Evolutionary conservation across 2,797 vertebrate genomes (phyloP).

Genomic region (Spatula versicolor): DNA sequence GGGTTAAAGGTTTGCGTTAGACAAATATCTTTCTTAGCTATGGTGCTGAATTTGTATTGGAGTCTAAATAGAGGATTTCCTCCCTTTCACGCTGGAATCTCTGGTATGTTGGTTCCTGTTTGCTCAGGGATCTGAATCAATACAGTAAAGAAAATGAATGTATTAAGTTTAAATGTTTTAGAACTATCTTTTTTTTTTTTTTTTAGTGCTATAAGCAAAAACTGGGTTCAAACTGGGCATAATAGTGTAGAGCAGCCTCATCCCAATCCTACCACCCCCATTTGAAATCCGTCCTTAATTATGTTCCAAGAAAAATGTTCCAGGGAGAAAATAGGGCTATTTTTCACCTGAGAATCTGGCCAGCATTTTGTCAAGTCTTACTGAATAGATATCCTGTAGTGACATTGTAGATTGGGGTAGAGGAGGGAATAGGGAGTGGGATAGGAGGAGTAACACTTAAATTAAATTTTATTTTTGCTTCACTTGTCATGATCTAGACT

Average conservation of each 20-base stretch:
- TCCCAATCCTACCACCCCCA: background rate
- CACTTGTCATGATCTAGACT: background rate
- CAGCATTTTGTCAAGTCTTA: background rate
- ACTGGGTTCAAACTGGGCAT: background rate
- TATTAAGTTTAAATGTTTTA: background rate
- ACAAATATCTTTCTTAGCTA: slow-evolving; percentile 18
- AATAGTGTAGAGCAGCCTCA: background rate
- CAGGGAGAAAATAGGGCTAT: background rate
- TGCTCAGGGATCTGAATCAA: slow-evolving; percentile 42
- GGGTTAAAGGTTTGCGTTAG: background rate
- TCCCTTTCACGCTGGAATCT: slow-evolving; percentile 70
- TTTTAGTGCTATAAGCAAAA: background rate
- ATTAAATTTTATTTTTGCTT: background rate
- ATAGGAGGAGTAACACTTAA: background rate
- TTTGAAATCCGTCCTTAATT: background rate
- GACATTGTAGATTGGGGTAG: background rate
- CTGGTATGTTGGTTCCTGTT: slow-evolving; percentile 67
- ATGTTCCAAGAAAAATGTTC: background rate
- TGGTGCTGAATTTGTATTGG: slow-evolving; percentile 40
- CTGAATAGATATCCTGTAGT: background rate
- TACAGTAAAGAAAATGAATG: slow-evolving; percentile 51
- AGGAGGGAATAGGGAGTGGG: too few species aligned
- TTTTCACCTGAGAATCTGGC: background rate
- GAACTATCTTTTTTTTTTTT: background rate
- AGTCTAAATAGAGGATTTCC: slow-evolving; percentile 73